A percentile compares a stretch with the other conserved stretches of the same genome.
phyloP scores from a whole-genome alignment of 2,113 vertebrate species.

The Actinemys pallida region DNA sequence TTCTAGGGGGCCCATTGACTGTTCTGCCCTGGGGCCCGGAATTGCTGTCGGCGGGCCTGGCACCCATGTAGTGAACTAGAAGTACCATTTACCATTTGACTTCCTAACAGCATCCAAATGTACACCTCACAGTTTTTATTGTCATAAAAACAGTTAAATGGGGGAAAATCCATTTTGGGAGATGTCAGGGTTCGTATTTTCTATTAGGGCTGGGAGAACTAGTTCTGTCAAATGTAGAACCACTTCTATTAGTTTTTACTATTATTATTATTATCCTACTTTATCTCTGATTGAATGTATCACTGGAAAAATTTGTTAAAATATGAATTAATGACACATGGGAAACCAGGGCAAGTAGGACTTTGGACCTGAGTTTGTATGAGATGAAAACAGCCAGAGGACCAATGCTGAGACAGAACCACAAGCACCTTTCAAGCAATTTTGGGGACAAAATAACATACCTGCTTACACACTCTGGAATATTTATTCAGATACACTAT shows the following conservation, averaged over 20 bases:
- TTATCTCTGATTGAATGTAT: background rate
- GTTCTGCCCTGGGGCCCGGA: no score
- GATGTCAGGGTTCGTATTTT: background rate
- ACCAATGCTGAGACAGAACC: background rate
- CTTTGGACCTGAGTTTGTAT: background rate
- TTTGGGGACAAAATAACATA: background rate
- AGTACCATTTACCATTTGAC: background rate
- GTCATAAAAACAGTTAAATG: background rate
- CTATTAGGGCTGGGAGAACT: background rate
- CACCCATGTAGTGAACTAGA: background rate
- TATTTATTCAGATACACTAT: background rate
- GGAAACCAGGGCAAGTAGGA: background rate
- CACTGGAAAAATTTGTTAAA: background rate
- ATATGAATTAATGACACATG: background rate
- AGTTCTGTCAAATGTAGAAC: background rate
- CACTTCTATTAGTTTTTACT: background rate
- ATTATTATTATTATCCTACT: rapidly evolving
- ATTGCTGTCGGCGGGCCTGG: no score
- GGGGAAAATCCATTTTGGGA: background rate
- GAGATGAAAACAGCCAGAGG: background rate
- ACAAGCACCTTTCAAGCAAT: background rate
- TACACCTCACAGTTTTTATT: background rate
- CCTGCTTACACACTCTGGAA: rapidly evolving
- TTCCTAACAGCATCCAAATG: background rate
- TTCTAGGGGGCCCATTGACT: no score